phyloP scores from a whole-genome alignment of 2,113 vertebrate species.

The Hippocampus abdominalis region DNA sequence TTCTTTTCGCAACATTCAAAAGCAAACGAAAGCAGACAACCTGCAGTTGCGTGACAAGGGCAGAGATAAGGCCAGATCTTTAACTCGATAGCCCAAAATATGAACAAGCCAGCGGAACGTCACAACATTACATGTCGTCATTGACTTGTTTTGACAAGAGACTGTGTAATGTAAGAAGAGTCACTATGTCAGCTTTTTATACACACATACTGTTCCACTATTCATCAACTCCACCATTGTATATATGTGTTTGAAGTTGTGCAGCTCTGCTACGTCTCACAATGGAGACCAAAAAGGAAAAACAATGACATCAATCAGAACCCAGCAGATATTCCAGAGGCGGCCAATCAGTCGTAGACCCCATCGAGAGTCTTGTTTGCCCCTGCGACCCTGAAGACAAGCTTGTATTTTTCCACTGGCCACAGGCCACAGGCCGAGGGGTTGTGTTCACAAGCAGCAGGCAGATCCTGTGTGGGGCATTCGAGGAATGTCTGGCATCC shows the following conservation, averaged over 20 bases:
- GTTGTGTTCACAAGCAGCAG: conserved; percentile 57
- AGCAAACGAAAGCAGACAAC: conserved; percentile 11
- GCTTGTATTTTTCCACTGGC: conserved; percentile 64
- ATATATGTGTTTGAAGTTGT: conserved; percentile 2
- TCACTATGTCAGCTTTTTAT: not conserved
- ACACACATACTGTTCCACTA: not conserved
- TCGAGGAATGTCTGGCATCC: conserved; percentile 64
- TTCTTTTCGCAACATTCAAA: not conserved
- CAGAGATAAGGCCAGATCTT: conserved; percentile 46
- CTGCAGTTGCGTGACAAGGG: conserved; percentile 44
- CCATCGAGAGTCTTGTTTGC: conserved; percentile 15
- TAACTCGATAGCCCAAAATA: conserved; percentile 34
- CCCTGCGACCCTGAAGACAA: not conserved
- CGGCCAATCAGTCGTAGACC: not conserved
- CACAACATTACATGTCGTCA: conserved; percentile 47
- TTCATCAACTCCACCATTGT: not conserved
- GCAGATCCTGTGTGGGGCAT: conserved; percentile 60
- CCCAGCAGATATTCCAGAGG: not conserved
- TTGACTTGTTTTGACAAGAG: conserved; percentile 35
- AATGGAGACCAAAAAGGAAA: not conserved
- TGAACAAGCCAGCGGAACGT: conserved; percentile 41
- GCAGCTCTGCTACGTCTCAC: not conserved
- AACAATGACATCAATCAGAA: conserved; percentile 5
- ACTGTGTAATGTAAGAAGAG: conserved; percentile 18
- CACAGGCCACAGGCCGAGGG: conserved; percentile 12